Base-by-base conservation (phyloP, 2,797 vertebrate genomes). In the Spondyliosoma cantharus region DNA sequence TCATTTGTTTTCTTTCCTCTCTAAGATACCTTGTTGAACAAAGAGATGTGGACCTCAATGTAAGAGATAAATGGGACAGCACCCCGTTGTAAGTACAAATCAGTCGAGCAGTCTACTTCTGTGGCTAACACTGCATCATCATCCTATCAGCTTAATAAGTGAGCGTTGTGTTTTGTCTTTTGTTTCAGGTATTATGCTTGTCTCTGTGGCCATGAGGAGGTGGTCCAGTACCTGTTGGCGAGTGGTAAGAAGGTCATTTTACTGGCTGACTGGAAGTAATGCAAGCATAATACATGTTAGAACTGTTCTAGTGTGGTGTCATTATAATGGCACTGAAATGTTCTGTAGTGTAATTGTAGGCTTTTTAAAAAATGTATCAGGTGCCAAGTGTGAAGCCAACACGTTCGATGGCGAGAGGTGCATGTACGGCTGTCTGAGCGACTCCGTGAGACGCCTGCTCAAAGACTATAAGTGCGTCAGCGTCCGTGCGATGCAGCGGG, bases 61-160 rank as follows among this genome's bases (percentile, higher is more conserved):
- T 99, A 70, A 96, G 96, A 88, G 98, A 99, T 91, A 97, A 97
- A 83, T 99, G 98, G 97, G 97, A 99, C 95, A 98, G 97, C 88
- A 98, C 97, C 48, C 98, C 97, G 5, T 86, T 99, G 97, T 99
- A 94, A 97, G 98, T 96, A 76, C 19, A 25, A 20, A 43, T 13
- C 6, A n/a, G 24, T 8, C 6, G 45, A 22, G 1, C 1, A 0
- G 3, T 46, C 12, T 7, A 5, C 37, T 42, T 42, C 3, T 81
- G 3, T 50, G 1, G 7, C 7, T 62, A 15, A 64, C 5, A 54
- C 7, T 1, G 0, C 3, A 32, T 56, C 1, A 32, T 60, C 32
- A 59, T 59, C 3, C 1, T 20, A 3, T 46, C 42, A 17, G 2
- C 3, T 67, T 56, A 17, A 77, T 61, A 65, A 37, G 20, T 68